A percentile compares a stretch with the other conserved stretches of the same genome.
phyloP scores from a whole-genome alignment of 2,888 invertebrate genomes.

The Dendrolimus houi region DNA sequence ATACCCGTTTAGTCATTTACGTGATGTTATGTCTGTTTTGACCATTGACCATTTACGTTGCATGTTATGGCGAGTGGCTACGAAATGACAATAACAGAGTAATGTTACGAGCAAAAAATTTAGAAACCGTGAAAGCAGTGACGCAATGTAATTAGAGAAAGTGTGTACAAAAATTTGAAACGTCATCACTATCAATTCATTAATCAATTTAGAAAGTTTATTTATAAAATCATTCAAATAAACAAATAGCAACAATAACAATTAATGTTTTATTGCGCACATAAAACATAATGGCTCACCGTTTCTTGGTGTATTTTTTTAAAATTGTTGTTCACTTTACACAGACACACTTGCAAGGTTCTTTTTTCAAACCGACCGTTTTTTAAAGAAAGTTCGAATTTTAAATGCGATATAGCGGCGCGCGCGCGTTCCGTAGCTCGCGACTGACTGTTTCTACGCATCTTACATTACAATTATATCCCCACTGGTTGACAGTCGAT shows the following conservation, averaged over 20 bases:
- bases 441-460: slow-evolving; percentile 55
- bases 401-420: slow-evolving; percentile 10
- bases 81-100: too few species aligned
- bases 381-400: slow-evolving; percentile 13
- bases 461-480: slow-evolving; percentile 46
- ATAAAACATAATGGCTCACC: neutral
- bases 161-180: slow-evolving; percentile 37
- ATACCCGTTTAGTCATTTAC: too few species aligned
- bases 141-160: slow-evolving; percentile 49
- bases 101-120: neutral
- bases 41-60: too few species aligned
- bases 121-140: slow-evolving; percentile 36
- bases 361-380: neutral
- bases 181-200: slow-evolving; percentile 44
- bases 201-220: slow-evolving; percentile 59
- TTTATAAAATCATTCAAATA: slow-evolving; percentile 24
- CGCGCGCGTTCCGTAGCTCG: slow-evolving; percentile 49
- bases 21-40: too few species aligned
- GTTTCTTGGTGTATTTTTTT: neutral
- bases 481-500: slow-evolving; percentile 10
- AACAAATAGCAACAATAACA: neutral
- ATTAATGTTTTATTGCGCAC: neutral
- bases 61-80: too few species aligned
- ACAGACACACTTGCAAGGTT: neutral
- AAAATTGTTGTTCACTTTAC: neutral